Evolutionary conservation across 2,797 vertebrate genomes (phyloP).

Genomic region (Eidolon dupreanum): DNA sequence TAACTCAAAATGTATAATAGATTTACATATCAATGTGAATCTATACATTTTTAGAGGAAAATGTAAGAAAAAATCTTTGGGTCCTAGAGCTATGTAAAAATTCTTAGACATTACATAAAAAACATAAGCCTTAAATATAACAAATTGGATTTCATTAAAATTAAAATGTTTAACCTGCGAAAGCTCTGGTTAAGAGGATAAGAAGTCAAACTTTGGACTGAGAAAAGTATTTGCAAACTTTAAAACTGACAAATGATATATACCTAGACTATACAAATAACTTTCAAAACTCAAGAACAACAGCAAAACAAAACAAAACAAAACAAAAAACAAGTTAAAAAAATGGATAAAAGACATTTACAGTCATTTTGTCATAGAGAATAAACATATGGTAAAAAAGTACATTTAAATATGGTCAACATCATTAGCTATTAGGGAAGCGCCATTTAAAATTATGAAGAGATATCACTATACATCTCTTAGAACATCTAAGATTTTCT

Average conservation of each 20-base stretch:
- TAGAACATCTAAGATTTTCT: not conserved
- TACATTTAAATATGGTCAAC: not conserved
- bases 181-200: not conserved
- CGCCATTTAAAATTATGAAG: not conserved
- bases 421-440: not conserved
- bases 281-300: not conserved
- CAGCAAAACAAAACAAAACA: not conserved
- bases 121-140: not conserved
- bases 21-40: not conserved
- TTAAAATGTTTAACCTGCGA: not conserved
- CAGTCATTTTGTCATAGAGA: not conserved
- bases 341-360: not conserved
- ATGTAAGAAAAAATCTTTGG: not conserved
- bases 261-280: not conserved
- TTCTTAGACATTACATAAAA: not conserved
- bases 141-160: not conserved
- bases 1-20: not conserved
- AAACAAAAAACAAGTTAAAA: not conserved
- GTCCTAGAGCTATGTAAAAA: not conserved
- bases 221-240: not conserved
- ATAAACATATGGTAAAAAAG: not conserved
- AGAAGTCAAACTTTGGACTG: not conserved
- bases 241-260: not conserved
- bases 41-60: not conserved
- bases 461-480: not conserved